Evolutionary conservation across 2,797 vertebrate species (phyloP).

Genomic region (Acanthornis magna): DNA sequence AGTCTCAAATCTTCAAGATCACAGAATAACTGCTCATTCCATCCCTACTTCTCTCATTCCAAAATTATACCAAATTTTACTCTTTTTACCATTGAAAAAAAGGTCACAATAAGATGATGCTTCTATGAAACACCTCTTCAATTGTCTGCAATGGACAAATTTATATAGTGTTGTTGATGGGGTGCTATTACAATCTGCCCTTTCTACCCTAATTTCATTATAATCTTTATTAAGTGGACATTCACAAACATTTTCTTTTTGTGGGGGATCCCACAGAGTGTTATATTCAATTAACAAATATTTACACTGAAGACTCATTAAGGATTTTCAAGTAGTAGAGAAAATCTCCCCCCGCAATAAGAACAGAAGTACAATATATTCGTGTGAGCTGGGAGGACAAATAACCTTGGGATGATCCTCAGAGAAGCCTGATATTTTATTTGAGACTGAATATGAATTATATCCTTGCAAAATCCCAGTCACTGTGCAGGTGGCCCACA

Average conservation of each 20-base stretch:
- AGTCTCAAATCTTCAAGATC: slow-evolving; percentile 27
- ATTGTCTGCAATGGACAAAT: background rate
- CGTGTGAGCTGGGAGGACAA: background rate
- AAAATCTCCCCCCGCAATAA: background rate
- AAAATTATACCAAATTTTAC: background rate
- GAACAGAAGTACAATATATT: background rate
- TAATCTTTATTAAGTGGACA: background rate
- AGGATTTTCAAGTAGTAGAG: background rate
- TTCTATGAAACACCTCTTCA: background rate
- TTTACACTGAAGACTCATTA: background rate
- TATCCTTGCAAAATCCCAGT: background rate
- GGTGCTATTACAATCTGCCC: background rate
- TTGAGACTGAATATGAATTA: background rate
- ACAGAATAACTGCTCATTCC: background rate
- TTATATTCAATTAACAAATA: background rate
- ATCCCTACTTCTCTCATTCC: background rate
- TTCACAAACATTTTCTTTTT: background rate
- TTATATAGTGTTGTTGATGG: background rate
- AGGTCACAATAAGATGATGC: background rate
- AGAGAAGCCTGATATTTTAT: background rate
- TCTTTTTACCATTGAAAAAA: background rate
- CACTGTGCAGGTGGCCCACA: background rate
- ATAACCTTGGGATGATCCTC: background rate
- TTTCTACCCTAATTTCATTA: background rate
- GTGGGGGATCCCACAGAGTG: background rate